Evolutionary conservation across 2,113 vertebrate genomes (phyloP), one percentile per base, ranked within the genome.

Genomic region (Amazona vittata): DNA sequence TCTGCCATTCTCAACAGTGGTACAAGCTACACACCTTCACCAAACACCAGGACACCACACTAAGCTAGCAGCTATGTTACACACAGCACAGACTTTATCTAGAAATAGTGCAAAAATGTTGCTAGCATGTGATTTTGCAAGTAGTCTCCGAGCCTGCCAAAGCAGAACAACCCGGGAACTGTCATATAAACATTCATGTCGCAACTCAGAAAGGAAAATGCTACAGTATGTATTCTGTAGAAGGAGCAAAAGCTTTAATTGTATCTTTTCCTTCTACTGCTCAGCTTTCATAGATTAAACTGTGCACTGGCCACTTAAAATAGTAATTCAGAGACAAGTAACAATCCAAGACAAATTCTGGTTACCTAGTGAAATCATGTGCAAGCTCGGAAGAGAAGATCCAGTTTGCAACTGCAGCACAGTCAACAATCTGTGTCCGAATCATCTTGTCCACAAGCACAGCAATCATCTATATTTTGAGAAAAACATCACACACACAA

Each of bases 381-480:
- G 99, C 99, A 83, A 99, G 98, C 78, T 99, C 99, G 85, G 99
- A 98, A 96, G 99, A 99, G 98, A 99, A 99, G 96, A 99, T 99
- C 99, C 99, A 99, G 95, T 99, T 99, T 94, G 99, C 99, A 47
- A 99, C 99, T 12, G 99, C 99, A 50, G 99, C 99, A 75, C 99
- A 99, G 96, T 99, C 99, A 47, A 99, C 99, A 67, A 99, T 99
- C 94, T 99, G 99, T 7, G 99, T 99, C 41, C 99, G 98, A 76
- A 99, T 98, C 99, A 99, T 98, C 97, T 99, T 99, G 97, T 99
- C 99, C 95, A 99, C 99, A 59, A 99, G 93, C 21, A 99, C 99
- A 3, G 99, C 97, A 76, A 99, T 99, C 99, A 99, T 99, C 99
- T 99, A 5, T 6, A 91, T 84, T 87, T 93, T 28, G 33, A 80